These are phyloP conservation scores for Noctua janthina DNA, from an alignment of 2,888 invertebrate species.

Conservation along the genomic window DNA sequence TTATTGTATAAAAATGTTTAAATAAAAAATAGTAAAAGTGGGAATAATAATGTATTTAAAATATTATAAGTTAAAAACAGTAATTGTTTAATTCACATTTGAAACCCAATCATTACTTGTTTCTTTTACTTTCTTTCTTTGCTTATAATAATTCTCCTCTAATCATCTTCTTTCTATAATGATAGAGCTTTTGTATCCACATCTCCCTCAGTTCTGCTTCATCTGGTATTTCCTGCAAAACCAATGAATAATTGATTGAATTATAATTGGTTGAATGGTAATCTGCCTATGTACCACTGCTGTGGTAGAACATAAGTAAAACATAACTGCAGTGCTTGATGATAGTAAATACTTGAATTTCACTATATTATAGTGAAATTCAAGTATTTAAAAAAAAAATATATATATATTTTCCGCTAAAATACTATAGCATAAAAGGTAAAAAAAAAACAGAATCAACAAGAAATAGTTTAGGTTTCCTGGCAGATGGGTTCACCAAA, in stretches of 20 bases:
- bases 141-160: conserved; percentile 84
- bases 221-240: conserved; percentile 91
- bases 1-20: not conserved
- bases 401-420: not conserved
- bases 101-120: not conserved
- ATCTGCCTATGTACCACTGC: not conserved
- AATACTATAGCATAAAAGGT: not conserved
- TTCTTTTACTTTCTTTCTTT: conserved; percentile 10
- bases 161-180: conserved; percentile 91
- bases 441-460: not conserved
- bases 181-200: conserved; percentile 93
- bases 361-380: not conserved
- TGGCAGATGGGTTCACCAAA: not conserved
- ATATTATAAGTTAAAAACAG: conserved; percentile 62
- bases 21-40: conserved; percentile 1
- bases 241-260: not conserved
- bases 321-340: not conserved
- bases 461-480: not conserved
- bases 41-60: conserved; percentile 39
- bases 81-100: conserved; percentile 34
- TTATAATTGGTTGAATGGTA: not conserved
- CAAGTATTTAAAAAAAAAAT: not conserved
- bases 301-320: not conserved
- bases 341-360: not conserved
- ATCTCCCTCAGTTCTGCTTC: conserved; percentile 93